Percentiles rank a stretch among this genome's conserved stretches.
phyloP scores from a whole-genome alignment of 2,797 vertebrate species.

The Enteromius afrohamiltoni region DNA sequence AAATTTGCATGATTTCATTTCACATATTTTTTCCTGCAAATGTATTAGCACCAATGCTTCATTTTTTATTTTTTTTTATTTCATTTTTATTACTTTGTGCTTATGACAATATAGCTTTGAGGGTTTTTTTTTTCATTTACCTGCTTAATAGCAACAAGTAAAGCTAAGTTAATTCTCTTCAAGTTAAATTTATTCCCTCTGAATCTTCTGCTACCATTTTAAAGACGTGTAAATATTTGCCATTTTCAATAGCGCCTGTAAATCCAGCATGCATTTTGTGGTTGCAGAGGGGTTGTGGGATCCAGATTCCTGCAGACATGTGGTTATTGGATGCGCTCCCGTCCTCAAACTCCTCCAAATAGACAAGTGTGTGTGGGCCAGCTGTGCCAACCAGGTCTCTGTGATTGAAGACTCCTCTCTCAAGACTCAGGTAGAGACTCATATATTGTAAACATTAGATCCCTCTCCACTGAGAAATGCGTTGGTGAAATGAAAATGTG shows the following conservation, averaged over 20 bases:
- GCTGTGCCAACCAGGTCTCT: conserved; percentile 82
- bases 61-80: too few relatives aligned
- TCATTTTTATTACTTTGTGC: not conserved
- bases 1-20: not conserved
- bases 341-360: conserved; percentile 80
- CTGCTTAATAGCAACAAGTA: not conserved
- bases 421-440: conserved; percentile 75
- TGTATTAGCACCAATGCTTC: not conserved
- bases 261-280: conserved; percentile 24
- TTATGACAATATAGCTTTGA: not conserved
- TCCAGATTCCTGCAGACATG: conserved; percentile 68
- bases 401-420: conserved; percentile 81
- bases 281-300: conserved; percentile 81
- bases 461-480: conserved; percentile 21
- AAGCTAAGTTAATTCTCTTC: not conserved
- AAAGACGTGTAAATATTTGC: not conserved
- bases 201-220: not conserved
- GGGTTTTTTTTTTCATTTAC: not conserved
- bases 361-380: conserved; percentile 86
- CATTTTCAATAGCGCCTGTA: not conserved
- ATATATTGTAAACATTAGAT: not conserved
- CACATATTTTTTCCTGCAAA: conserved; percentile 15
- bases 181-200: not conserved
- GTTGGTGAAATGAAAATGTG: conserved; percentile 12
- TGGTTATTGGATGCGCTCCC: conserved; percentile 77